These are phyloP conservation scores for Schrankia costaestrigalis DNA, from an alignment of 2,888 invertebrate genomes.

Conservation along the genomic window DNA sequence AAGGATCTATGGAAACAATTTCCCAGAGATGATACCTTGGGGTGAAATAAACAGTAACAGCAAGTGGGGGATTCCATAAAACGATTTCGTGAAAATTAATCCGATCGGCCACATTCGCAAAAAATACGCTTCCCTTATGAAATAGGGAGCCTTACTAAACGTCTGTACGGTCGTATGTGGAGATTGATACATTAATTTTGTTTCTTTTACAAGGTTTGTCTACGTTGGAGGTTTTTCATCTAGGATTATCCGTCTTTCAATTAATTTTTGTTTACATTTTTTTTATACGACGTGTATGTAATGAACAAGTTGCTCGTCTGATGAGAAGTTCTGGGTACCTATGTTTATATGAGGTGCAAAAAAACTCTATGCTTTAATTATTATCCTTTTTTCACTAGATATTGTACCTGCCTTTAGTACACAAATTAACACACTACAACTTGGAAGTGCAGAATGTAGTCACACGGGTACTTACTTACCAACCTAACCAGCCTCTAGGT, in stretches of 20 bases:
- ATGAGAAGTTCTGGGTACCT: no score
- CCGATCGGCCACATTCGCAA: conserved; percentile 53
- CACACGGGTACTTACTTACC: no score
- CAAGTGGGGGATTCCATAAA: conserved; percentile 67
- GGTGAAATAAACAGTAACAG: conserved; percentile 74
- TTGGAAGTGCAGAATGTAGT: no score
- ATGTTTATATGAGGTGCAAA: no score
- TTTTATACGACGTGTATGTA: no score
- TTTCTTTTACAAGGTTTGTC: conserved; percentile 16
- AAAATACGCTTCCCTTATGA: conserved; percentile 30
- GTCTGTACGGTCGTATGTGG: conserved; percentile 16
- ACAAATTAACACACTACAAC: no score
- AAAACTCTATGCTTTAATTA: no score
- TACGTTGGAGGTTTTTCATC: conserved; percentile 2
- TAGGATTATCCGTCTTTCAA: not conserved
- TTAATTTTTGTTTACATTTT: no score
- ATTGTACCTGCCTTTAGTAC: no score
- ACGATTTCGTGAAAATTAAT: conserved; percentile 73
- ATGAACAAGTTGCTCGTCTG: no score
- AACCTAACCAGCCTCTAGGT: no score
- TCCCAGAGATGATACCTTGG: conserved; percentile 70
- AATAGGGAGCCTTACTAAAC: conserved; percentile 23
- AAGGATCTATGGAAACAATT: conserved; percentile 70
- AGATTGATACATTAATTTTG: conserved; percentile 21
- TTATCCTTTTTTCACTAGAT: no score